Evolutionary conservation across 2,113 vertebrate genomes (phyloP).

Genomic region (Caranx melampygus): DNA sequence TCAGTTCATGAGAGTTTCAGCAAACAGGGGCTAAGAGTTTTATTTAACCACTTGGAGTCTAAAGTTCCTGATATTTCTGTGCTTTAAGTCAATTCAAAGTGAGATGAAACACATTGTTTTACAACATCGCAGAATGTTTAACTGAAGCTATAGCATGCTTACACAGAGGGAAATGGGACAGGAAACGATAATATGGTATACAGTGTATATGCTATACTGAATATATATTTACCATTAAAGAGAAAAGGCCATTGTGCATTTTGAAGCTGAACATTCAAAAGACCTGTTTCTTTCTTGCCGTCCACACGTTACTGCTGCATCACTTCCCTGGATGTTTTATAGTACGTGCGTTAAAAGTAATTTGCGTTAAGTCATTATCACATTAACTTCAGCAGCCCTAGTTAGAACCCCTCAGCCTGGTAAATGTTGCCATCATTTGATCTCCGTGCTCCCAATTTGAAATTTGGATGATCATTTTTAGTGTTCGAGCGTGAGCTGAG

Average conservation of each 20-base stretch:
- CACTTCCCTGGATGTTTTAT: too few species aligned
- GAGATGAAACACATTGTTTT: neutral
- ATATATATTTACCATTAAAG: neutral
- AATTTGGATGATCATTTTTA: too few species aligned
- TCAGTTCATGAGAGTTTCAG: slow-evolving; percentile 36
- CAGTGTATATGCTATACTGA: too few species aligned
- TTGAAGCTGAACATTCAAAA: neutral
- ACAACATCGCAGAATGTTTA: neutral
- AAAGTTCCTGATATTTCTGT: neutral
- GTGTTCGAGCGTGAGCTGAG: too few species aligned
- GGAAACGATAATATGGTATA: neutral
- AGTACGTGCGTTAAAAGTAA: too few species aligned
- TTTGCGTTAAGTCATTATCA: too few species aligned
- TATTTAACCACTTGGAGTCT: neutral
- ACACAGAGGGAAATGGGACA: neutral
- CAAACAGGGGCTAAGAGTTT: slow-evolving; percentile 3
- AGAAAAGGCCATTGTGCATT: neutral
- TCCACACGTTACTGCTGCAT: too few species aligned
- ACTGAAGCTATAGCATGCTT: neutral
- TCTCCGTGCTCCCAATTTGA: neutral
- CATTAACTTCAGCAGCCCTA: neutral
- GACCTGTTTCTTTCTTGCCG: too few species aligned
- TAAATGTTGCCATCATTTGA: neutral
- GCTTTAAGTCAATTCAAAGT: neutral
- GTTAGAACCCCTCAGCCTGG: neutral